Conservation (phyloP, 1,140 invertebrate species). For the Gerris buenoi region DNA sequence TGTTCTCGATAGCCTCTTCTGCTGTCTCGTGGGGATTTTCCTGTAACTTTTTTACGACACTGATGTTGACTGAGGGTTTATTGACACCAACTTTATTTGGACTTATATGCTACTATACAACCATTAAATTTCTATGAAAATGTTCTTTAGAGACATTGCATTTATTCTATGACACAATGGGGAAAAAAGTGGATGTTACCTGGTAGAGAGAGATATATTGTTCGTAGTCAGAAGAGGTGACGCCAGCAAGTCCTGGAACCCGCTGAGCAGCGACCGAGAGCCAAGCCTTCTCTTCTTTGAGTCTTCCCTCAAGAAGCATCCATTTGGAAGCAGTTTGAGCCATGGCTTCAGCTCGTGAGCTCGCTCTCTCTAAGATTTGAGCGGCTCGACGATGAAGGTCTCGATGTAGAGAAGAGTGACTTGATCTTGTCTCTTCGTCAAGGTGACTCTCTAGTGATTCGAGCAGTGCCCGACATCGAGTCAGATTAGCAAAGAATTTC, state of each 20-base stretch:
- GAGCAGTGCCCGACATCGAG: conserved; percentile 64
- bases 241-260: conserved; percentile 56
- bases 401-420: conserved; percentile 56
- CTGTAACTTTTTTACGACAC: too few relatives aligned
- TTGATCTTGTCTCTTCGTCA: conserved; percentile 55
- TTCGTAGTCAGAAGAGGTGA: conserved; percentile 63
- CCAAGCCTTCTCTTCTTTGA: conserved; percentile 68
- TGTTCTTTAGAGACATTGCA: too few relatives aligned
- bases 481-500: conserved; percentile 74
- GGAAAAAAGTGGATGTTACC: too few relatives aligned
- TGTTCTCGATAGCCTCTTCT: too few relatives aligned
- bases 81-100: too few relatives aligned
- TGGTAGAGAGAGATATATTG: conserved; percentile 68
- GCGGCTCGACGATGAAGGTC: conserved; percentile 55
- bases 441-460: conserved; percentile 70
- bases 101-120: too few relatives aligned
- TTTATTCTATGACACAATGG: too few relatives aligned
- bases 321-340: conserved; percentile 65
- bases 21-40: too few relatives aligned
- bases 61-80: too few relatives aligned
- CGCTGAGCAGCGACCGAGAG: conserved; percentile 61
- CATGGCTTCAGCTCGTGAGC: conserved; percentile 60
- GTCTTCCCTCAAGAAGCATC: conserved; percentile 60
- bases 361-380: conserved; percentile 57
- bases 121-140: too few relatives aligned